Base-by-base conservation (phyloP, 2,797 vertebrate species). In the Phrynocephalus guinanensis region DNA sequence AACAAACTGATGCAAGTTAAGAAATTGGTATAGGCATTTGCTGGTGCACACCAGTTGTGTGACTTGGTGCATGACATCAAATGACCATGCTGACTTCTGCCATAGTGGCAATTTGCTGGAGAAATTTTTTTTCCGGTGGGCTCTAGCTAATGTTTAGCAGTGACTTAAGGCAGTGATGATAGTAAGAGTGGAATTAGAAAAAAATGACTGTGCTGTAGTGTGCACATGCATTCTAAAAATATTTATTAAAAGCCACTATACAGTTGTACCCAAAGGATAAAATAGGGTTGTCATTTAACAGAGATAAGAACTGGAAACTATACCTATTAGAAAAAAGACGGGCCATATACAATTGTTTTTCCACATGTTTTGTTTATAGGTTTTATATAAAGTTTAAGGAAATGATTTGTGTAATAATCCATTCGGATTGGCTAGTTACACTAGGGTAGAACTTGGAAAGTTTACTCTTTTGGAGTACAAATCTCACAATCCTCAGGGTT, bases 351-450 rank as follows among this genome's bases (percentile, higher is more conserved):
- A 63, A 6, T 33, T 67, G 52, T 24, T 10, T 33, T 9, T 1
- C 52, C 24, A 15, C 6, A 20, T 16, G 30, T 63, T 60, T 24
- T 44, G 1, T 71, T 44, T 56, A 24, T 71, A 15, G 11, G 56
- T 30, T 13, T 48, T 70, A 22, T 44, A 44, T 44, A 44, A 44
- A 28, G 6, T 33, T 78, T 26, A n/a, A 38, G 56, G 71, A 67
- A 38, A 67, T 3, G 3, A 3, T 67, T 48, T 76, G 2, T 20
- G 22, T 83, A 33, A 38, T 73, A 20, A 3, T 33, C 33, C 33
- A 2, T n/a, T 72, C 56, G 20, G 33, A 82, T 82, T 85, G 91
- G 79, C 88, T 73, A 89, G 87, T 90, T 91, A 93, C 91, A 89
- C 88, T 72, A 89, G 88, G 91, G 56, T 63, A 63, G 60, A 63